phyloP scores from a whole-genome alignment of 2,888 invertebrate species.

The Lacanobia wlatinum region DNA sequence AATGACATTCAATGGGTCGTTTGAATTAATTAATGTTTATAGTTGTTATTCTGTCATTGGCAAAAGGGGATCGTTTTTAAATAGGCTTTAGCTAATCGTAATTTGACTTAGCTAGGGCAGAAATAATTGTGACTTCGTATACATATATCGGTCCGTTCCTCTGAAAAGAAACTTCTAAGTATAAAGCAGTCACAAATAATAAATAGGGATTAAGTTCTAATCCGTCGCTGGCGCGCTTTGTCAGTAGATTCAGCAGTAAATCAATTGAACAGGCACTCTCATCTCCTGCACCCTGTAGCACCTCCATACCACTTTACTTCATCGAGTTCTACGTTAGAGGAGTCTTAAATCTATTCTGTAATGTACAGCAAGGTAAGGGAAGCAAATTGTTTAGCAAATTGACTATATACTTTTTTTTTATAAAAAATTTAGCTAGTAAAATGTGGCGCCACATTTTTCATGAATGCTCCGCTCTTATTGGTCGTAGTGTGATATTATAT shows the following conservation, averaged over 20 bases:
- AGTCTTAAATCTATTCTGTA: not conserved
- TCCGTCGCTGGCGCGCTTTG: not conserved
- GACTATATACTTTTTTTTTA: not conserved
- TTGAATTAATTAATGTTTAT: no score
- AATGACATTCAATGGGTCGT: no score
- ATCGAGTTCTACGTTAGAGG: not conserved
- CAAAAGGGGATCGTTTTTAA: no score
- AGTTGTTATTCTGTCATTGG: no score
- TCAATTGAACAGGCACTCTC: conserved; percentile 10
- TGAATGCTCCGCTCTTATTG: no score
- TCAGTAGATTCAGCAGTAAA: not conserved
- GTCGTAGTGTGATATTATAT: no score
- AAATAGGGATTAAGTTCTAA: not conserved
- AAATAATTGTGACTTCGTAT: no score
- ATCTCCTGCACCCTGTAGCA: not conserved
- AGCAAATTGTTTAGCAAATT: not conserved
- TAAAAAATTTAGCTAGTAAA: no score
- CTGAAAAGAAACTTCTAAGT: not conserved
- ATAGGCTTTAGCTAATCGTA: no score
- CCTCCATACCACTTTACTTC: not conserved
- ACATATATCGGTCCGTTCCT: not conserved
- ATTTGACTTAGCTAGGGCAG: no score
- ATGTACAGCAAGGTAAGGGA: not conserved
- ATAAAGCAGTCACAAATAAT: not conserved
- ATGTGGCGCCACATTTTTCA: no score